Conservation (phyloP, 2,888 invertebrate genomes). For the Dioctria rufipes region DNA sequence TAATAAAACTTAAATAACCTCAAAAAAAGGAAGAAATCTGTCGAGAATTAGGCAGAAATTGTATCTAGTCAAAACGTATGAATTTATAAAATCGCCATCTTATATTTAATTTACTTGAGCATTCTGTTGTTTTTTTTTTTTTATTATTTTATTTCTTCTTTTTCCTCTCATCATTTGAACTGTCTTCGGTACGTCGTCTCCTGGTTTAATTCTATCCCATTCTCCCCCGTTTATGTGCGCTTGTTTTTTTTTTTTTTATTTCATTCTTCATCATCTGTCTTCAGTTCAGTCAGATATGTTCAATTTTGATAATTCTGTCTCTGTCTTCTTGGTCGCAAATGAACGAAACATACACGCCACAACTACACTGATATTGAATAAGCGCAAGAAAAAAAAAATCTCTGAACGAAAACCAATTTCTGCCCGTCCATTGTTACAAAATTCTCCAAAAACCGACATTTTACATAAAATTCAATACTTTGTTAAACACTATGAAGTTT, state of each 20-base stretch:
- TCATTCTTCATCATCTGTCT: constrained; percentile 48
- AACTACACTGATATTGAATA: constrained; percentile 24
- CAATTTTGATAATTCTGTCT: constrained; percentile 50
- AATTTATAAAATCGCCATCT: constrained; percentile 60
- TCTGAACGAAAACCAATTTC: constrained; percentile 67
- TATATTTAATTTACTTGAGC: constrained; percentile 57
- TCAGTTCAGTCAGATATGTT: constrained; percentile 31
- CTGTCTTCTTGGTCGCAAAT: constrained; percentile 42
- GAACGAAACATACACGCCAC: constrained; percentile 48
- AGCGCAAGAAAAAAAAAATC: constrained; percentile 54
- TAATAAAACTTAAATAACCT: constrained; percentile 1
- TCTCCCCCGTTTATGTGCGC: constrained; percentile 46
- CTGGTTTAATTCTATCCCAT: constrained; percentile 49
- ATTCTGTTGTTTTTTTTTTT: constrained; percentile 50
- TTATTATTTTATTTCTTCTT: constrained; percentile 40
- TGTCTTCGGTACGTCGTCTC: constrained; percentile 49
- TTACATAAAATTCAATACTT: constrained; percentile 22
- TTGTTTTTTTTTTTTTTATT: constrained; percentile 45
- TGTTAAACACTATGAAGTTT: not conserved
- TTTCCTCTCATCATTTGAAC: constrained; percentile 52
- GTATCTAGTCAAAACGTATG: constrained; percentile 56
- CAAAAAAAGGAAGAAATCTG: constrained; percentile 53
- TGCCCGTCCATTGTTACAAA: constrained; percentile 68
- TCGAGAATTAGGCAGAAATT: constrained; percentile 54
- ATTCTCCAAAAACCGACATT: constrained; percentile 66